Evolutionary conservation across 92 coral and sea anemone genomes (phyloP), one percentile per base, ranked within the genome.

Genomic region (Blastomussa wellsi): DNA sequence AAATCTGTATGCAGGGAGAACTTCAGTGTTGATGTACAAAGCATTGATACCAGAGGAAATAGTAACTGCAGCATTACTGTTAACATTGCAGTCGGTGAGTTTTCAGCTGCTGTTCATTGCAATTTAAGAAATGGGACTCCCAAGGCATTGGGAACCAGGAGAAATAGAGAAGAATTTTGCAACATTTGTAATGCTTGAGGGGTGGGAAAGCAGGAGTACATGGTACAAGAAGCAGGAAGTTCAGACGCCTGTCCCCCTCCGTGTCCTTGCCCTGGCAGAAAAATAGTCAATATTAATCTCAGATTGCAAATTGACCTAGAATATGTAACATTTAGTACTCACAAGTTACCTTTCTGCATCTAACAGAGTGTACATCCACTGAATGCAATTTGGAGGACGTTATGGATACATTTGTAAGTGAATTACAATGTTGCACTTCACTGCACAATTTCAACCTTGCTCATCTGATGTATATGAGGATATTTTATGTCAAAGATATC

Each of bases 401-500:
- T 24, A 44, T 92, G 69, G 33, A 72, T 22, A 85, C 55, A 16
- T 86, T 84, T 72, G 31, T 59, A 0, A 37, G 41, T 29, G 92
- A 92, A 37, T 79, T 89, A 7, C 80, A 72, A 68, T 76, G 70
- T 17, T 76, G 84, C 42, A 71, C 80, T 51, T 44, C 86, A 38
- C 88, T 65, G 39, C 66, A 89, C 73, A 47, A 52, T 37, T 31
- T 84, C 10, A 29, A 38, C 26, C 33, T 81, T 36, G 41, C n/a
- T 53, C 41, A 91, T 68, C 73, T 91, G 74, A 80, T 76, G 62
- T 75, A 86, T 33, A 38, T 88, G 87, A 91, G 92, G 79, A 88
- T 91, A 91, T 91, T 84, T 66, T 91, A 91, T 67, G 82, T 88
- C 82, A 88, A 85, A 36, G 73, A 79, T 47, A 72, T 78, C 35